Evolutionary conservation across 2,888 invertebrate genomes (phyloP).

Genomic region (Sarcophaga rosellei): DNA sequence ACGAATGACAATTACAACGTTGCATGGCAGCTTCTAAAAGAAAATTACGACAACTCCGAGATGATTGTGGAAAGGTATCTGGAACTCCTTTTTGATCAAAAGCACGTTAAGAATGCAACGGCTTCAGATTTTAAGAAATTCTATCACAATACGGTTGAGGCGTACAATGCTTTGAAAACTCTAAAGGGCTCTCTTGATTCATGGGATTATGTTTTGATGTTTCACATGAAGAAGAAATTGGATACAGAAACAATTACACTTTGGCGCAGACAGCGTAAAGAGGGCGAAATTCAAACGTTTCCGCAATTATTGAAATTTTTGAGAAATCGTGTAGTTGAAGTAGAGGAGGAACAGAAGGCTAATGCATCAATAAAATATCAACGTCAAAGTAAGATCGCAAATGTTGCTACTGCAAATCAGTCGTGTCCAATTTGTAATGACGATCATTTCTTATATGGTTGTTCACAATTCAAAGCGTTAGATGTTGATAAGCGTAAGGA

Average conservation of each 20-base stretch:
- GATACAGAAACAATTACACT: slow-evolving; percentile 49
- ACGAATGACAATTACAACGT: slow-evolving; percentile 60
- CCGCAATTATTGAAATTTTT: slow-evolving; percentile 54
- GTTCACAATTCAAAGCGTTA: slow-evolving; percentile 37
- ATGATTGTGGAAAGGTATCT: slow-evolving; percentile 53
- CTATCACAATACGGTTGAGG: slow-evolving; percentile 49
- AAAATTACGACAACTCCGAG: slow-evolving; percentile 61
- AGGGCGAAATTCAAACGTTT: slow-evolving; percentile 30
- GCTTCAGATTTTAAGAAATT: slow-evolving; percentile 45
- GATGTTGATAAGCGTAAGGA: slow-evolving; percentile 4
- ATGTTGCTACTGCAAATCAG: slow-evolving; percentile 10
- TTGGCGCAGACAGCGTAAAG: slow-evolving; percentile 50
- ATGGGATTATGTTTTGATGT: slow-evolving; percentile 53
- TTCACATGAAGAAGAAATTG: slow-evolving; percentile 60
- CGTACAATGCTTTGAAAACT: slow-evolving; percentile 56
- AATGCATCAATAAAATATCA: too few relatives aligned
- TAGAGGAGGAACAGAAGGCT: slow-evolving; percentile 20
- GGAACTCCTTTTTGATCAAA: slow-evolving; percentile 48
- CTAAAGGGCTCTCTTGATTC: slow-evolving; percentile 48
- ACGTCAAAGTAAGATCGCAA: too few relatives aligned
- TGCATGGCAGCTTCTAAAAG: slow-evolving; percentile 59
- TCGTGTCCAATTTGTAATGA: slow-evolving; percentile 40
- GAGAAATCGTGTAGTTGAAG: slow-evolving; percentile 46
- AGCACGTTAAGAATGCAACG: too few relatives aligned
- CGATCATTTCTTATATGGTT: slow-evolving; percentile 46